These are phyloP conservation scores for Epizoanthus scotinus DNA, from an alignment of 92 coral and sea anemone species.

Conservation along the genomic window DNA sequence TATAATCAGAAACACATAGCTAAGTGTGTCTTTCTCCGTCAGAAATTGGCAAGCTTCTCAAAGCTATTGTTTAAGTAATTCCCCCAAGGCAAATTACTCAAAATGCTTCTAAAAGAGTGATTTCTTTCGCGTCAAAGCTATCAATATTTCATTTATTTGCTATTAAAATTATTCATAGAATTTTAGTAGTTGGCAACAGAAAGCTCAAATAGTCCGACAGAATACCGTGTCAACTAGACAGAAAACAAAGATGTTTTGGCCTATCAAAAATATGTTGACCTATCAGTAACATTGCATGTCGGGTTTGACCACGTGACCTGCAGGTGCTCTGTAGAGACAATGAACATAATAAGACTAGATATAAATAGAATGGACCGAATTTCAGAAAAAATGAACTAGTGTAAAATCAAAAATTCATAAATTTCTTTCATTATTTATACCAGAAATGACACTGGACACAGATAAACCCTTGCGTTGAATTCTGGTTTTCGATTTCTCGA, in stretches of 20 bases:
- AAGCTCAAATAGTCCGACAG: neutral
- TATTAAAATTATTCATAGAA: neutral
- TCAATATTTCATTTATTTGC: too few species aligned
- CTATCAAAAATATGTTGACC: neutral
- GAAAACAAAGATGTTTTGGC: constrained; percentile 7
- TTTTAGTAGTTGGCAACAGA: constrained; percentile 15
- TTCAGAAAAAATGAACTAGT: neutral
- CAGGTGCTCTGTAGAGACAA: constrained; percentile 15
- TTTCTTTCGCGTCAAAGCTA: neutral
- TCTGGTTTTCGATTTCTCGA: neutral
- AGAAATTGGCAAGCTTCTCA: neutral
- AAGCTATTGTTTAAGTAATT: neutral
- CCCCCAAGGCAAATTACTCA: neutral
- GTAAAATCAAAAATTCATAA: neutral
- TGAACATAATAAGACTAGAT: neutral
- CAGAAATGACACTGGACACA: neutral
- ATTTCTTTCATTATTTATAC: neutral
- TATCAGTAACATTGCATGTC: constrained; percentile 12
- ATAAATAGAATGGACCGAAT: too few species aligned
- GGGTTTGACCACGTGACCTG: constrained; percentile 30
- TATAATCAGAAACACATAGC: neutral
- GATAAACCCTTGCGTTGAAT: neutral
- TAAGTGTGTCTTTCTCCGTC: neutral
- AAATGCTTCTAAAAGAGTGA: neutral
- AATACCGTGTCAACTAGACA: neutral